phyloP scores from a whole-genome alignment of 2,888 invertebrate genomes.

The Hirudinaria manillensis region DNA sequence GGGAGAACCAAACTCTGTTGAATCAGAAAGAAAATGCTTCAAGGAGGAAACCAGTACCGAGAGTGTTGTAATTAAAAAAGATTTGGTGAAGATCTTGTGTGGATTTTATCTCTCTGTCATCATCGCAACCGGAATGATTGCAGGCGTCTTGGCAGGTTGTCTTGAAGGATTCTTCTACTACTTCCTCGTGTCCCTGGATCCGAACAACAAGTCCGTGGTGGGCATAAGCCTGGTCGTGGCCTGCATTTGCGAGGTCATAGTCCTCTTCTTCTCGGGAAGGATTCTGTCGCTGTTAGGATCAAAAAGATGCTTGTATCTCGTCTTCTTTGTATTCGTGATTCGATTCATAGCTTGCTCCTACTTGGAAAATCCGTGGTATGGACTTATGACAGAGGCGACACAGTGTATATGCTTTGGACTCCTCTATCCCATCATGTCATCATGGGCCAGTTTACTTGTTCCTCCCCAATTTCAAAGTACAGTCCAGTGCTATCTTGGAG shows the following conservation, averaged over 20 bases:
- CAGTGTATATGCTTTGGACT: constrained; percentile 83
- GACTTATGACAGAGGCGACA: constrained; percentile 74
- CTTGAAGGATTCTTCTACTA: constrained; percentile 81
- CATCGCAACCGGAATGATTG: constrained; percentile 71
- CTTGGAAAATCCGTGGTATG: constrained; percentile 73
- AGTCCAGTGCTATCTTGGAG: constrained; percentile 76
- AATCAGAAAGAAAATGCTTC: too few relatives aligned
- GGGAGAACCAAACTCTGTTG: background rate
- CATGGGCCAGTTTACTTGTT: constrained; percentile 76
- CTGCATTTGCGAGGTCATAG: constrained; percentile 44
- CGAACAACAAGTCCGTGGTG: constrained; percentile 43
- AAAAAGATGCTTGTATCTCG: constrained; percentile 73
- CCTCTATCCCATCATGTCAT: constrained; percentile 85
- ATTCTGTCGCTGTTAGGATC: constrained; percentile 72
- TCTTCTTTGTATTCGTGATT: constrained; percentile 71
- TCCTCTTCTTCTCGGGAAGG: constrained; percentile 71
- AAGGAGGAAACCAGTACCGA: background rate
- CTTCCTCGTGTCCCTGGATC: constrained; percentile 39
- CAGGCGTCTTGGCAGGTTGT: constrained; percentile 82
- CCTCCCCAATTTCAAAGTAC: constrained; percentile 78
- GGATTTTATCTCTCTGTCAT: constrained; percentile 75
- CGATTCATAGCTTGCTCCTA: constrained; percentile 76
- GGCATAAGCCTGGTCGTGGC: constrained; percentile 46
- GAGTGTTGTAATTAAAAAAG: background rate
- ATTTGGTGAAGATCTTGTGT: constrained; percentile 59